Evolutionary conservation across 2,113 vertebrate genomes (phyloP).

Genomic region (Oreochromis spilurus): DNA sequence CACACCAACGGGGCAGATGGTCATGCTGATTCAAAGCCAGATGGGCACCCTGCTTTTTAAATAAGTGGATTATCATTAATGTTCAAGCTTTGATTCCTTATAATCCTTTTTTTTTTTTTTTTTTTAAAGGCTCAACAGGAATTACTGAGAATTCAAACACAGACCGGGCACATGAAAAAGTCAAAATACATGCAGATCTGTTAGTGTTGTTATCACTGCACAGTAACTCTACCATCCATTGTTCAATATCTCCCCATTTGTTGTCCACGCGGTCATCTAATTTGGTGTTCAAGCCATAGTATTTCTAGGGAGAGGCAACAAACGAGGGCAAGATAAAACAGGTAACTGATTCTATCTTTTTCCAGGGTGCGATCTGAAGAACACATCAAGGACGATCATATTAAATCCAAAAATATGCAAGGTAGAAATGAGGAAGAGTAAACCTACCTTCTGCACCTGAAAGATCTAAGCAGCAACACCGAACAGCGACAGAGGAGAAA

Average conservation of each 20-base stretch:
- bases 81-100: slow-evolving; percentile 34
- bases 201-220: background rate
- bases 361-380: background rate
- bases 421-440: background rate
- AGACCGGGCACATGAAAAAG: background rate
- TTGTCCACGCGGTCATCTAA: slow-evolving; percentile 83
- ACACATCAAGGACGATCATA: background rate
- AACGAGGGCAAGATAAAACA: background rate
- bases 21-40: slow-evolving; percentile 29
- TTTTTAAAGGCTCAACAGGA: background rate
- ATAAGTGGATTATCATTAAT: slow-evolving; percentile 53
- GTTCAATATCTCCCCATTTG: slow-evolving; percentile 96
- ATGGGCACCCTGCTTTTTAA: background rate
- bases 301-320: slow-evolving; percentile 78
- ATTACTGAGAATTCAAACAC: slow-evolving; percentile 20
- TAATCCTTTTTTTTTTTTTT: background rate
- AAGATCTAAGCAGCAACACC: slow-evolving; percentile 80
- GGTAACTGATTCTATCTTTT: background rate
- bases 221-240: slow-evolving; percentile 89
- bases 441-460: slow-evolving; percentile 97
- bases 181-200: background rate
- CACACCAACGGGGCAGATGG: slow-evolving; percentile 31
- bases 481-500: slow-evolving; percentile 14
- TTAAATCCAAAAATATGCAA: background rate
- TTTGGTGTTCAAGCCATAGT: slow-evolving; percentile 90